These are phyloP conservation scores for Eilema sororculum DNA, from an alignment of 2,888 invertebrate genomes.

Conservation along the genomic window DNA sequence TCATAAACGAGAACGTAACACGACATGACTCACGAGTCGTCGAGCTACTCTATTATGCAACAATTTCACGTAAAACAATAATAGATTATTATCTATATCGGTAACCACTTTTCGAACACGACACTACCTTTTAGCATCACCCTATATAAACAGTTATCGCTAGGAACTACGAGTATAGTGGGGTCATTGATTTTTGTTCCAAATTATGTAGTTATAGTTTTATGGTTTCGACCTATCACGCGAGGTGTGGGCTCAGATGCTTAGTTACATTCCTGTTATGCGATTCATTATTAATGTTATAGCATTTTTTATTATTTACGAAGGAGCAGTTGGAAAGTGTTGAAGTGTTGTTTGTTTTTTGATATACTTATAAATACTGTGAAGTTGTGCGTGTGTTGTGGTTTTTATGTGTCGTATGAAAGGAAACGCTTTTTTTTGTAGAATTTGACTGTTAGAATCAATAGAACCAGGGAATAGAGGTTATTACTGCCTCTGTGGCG, in stretches of 20 bases:
- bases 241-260: slow-evolving; percentile 30
- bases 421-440: too few relatives aligned
- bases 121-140: slow-evolving; percentile 13
- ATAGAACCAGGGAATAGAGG: too few relatives aligned
- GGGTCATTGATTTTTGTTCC: slow-evolving; percentile 42
- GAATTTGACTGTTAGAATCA: too few relatives aligned
- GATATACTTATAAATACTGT: not conserved
- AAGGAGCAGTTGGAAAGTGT: not conserved
- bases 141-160: slow-evolving; percentile 24
- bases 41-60: not conserved
- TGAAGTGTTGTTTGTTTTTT: not conserved
- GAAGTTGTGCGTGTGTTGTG: not conserved
- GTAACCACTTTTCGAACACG: slow-evolving; percentile 11
- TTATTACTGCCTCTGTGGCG: too few relatives aligned
- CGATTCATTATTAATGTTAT: slow-evolving; percentile 27
- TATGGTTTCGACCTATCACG: slow-evolving; percentile 52
- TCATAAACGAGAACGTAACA: not conserved
- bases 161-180: slow-evolving; percentile 13
- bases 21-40: not conserved
- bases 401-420: not conserved
- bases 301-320: slow-evolving; percentile 17
- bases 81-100: not conserved
- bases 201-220: slow-evolving; percentile 46
- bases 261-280: slow-evolving; percentile 27
- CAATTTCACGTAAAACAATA: not conserved